These are phyloP conservation scores for Sitobion miscanthi DNA, from an alignment of 1,140 invertebrate species.

Conservation along the genomic window DNA sequence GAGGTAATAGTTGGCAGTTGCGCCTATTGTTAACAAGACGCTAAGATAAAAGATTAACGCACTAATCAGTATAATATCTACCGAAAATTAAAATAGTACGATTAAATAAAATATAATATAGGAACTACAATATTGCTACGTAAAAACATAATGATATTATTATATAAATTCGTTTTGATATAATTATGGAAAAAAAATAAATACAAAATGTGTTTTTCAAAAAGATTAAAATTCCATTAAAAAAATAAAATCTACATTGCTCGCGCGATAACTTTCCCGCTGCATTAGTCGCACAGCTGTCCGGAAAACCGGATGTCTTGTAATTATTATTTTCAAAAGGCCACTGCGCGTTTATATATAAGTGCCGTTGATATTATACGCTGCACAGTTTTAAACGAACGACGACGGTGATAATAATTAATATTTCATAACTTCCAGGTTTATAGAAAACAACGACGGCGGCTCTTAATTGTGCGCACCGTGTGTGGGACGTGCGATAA, in stretches of 20 bases:
- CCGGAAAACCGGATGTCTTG: background rate
- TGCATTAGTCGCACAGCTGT: background rate
- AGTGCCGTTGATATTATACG: background rate
- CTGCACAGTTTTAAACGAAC: background rate
- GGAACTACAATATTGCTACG: no score
- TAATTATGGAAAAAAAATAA: background rate
- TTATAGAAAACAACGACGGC: background rate
- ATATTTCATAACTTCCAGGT: background rate
- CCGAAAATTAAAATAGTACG: background rate
- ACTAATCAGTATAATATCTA: background rate
- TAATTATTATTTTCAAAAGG: constrained; percentile 9
- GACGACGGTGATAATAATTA: background rate
- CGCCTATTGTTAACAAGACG: background rate
- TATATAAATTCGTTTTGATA: background rate
- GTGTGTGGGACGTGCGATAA: background rate
- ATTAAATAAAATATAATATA: background rate
- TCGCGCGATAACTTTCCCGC: background rate
- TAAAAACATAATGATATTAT: background rate
- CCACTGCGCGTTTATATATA: background rate
- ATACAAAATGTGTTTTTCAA: background rate
- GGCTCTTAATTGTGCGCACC: background rate
- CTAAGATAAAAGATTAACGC: background rate
- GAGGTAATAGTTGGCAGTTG: background rate
- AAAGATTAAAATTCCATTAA: constrained; percentile 29
- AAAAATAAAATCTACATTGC: constrained; percentile 22